Evolutionary conservation across 2,113 vertebrate genomes (phyloP).

Genomic region (Grus americana): DNA sequence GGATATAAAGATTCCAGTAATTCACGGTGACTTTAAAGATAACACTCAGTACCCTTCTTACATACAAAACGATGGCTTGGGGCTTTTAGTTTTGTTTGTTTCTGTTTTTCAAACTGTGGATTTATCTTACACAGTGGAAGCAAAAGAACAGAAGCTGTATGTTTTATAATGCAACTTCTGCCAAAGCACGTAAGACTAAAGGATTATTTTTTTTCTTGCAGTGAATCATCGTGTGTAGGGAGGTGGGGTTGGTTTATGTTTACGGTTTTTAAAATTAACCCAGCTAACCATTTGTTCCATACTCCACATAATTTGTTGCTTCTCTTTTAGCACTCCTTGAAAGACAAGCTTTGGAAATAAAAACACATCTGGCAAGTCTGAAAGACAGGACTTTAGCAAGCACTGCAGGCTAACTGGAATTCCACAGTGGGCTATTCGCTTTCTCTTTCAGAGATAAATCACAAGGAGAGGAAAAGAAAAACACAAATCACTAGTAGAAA

Average conservation of each 20-base stretch:
- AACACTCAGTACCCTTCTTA: not conserved
- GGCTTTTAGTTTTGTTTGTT: constrained; percentile 25
- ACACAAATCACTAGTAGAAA: not conserved
- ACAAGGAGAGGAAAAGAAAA: not conserved
- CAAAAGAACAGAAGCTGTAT: not conserved
- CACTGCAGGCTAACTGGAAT: not conserved
- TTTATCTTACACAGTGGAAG: not conserved
- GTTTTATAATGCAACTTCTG: not conserved
- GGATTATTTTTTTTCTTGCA: not conserved
- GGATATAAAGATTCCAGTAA: not conserved
- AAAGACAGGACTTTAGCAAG: not conserved
- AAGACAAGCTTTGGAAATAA: constrained; percentile 23
- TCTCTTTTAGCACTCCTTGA: not conserved
- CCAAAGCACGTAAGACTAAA: not conserved
- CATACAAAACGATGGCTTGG: not conserved
- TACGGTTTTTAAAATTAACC: not conserved
- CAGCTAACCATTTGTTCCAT: not conserved
- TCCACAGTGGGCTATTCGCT: not conserved
- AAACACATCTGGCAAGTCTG: not conserved
- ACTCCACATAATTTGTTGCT: not conserved
- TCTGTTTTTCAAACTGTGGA: not conserved
- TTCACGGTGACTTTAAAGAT: not conserved
- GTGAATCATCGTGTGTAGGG: not conserved
- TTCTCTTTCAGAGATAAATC: not conserved
- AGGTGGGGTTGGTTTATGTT: not conserved